phyloP scores from a whole-genome alignment of 2,113 vertebrate genomes.

The Nothoprocta perdicaria region DNA sequence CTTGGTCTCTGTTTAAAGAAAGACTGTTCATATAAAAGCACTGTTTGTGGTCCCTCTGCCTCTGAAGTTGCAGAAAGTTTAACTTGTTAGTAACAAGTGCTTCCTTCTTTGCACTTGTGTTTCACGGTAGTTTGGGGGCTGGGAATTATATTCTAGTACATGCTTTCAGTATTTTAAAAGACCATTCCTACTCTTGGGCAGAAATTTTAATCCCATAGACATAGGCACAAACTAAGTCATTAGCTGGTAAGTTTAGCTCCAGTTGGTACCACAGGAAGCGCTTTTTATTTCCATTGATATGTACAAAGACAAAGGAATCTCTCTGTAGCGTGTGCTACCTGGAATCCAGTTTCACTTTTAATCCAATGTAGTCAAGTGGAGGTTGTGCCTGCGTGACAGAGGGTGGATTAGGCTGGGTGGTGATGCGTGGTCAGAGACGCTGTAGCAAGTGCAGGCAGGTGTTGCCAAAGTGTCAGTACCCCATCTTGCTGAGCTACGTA shows the following conservation, averaged over 20 bases:
- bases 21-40: constrained; percentile 3
- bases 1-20: background rate
- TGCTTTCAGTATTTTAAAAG: background rate
- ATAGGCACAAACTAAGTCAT: background rate
- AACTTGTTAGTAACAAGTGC: background rate
- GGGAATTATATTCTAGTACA: background rate
- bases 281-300: background rate
- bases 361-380: accelerated
- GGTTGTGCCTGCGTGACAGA: background rate
- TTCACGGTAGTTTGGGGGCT: background rate
- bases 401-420: accelerated
- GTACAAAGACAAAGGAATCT: background rate
- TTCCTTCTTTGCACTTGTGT: background rate
- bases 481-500: background rate
- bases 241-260: background rate
- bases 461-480: background rate
- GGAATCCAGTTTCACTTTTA: background rate
- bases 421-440: background rate
- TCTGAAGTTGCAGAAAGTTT: constrained; percentile 21
- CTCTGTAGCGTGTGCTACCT: background rate
- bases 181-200: accelerated
- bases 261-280: background rate
- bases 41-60: background rate
- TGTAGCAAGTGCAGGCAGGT: background rate
- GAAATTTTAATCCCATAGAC: background rate